Conservation (phyloP, 2,888 invertebrate genomes). For the Epistrophe grossulariae region DNA sequence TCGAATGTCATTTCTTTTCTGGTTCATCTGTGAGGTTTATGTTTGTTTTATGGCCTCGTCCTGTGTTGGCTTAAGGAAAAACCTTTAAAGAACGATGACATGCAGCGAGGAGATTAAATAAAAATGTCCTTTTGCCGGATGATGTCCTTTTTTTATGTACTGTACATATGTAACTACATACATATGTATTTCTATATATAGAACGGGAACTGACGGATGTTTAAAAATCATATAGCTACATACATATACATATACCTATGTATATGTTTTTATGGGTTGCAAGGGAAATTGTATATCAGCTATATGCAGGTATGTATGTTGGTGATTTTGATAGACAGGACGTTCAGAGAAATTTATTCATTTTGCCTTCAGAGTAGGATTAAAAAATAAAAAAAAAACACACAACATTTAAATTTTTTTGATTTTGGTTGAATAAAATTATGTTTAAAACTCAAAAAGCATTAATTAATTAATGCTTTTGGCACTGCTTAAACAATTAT, state of each 20-base stretch:
- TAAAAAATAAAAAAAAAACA: background rate
- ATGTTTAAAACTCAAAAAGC: background rate
- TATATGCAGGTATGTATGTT: background rate
- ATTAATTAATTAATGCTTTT: background rate
- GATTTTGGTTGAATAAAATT: background rate
- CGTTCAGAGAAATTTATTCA: constrained; percentile 3
- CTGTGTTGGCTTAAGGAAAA: constrained; percentile 6
- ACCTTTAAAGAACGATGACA: constrained; percentile 6
- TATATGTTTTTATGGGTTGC: background rate
- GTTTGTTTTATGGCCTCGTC: constrained; percentile 17
- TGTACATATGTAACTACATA: background rate
- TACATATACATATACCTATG: too few relatives aligned
- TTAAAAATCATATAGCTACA: constrained; percentile 5
- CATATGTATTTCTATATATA: background rate
- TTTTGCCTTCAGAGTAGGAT: background rate
- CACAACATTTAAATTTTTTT: background rate
- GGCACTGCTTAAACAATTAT: background rate
- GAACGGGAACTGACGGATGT: constrained; percentile 22
- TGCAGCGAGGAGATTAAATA: constrained; percentile 27
- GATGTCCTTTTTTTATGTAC: constrained; percentile 10
- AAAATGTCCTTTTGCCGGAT: constrained; percentile 27
- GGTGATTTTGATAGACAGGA: constrained; percentile 22
- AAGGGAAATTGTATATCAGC: constrained; percentile 4
- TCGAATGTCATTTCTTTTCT: constrained; percentile 58
- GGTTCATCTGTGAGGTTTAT: constrained; percentile 33